phyloP scores from a whole-genome alignment of 1,140 invertebrate genomes.

The Drosophila busckii region DNA sequence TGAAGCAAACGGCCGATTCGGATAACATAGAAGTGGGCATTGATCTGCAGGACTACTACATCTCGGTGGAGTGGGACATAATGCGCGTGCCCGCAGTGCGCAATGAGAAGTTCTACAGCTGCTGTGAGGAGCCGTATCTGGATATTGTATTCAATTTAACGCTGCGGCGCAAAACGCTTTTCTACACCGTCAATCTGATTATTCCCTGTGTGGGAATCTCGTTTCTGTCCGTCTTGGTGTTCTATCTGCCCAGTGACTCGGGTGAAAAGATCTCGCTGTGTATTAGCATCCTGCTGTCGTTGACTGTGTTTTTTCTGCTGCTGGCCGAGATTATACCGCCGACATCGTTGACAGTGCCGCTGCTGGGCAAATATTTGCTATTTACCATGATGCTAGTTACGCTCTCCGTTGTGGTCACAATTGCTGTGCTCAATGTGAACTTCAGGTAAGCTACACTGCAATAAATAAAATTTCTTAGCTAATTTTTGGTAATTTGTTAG shows the following conservation, averaged over 20 bases:
- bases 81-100: conserved; percentile 91
- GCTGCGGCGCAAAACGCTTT: conserved; percentile 95
- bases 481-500: conserved; percentile 12
- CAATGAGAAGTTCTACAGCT: conserved; percentile 94
- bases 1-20: conserved; percentile 88
- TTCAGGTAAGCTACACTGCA: conserved; percentile 84
- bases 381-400: conserved; percentile 99
- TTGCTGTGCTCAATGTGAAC: conserved; percentile 98
- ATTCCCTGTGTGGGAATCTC: conserved; percentile 98
- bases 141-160: conserved; percentile 99
- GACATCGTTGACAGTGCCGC: conserved; percentile 97
- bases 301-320: conserved; percentile 99
- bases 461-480: too few relatives aligned
- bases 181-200: conserved; percentile 98
- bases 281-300: conserved; percentile 98
- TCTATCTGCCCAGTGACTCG: conserved; percentile 98
- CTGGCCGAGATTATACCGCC: conserved; percentile 99
- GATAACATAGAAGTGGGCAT: conserved; percentile 92
- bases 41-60: conserved; percentile 95
- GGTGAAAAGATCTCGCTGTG: conserved; percentile 98
- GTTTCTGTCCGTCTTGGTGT: conserved; percentile 98
- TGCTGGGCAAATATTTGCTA: conserved; percentile 98
- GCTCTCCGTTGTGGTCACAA: conserved; percentile 97
- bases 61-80: conserved; percentile 98
- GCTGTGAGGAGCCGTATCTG: conserved; percentile 94